Base-by-base conservation (phyloP, 2,113 vertebrate species). In the rabbit (Oryctolagus cuniculus) region DNA sequence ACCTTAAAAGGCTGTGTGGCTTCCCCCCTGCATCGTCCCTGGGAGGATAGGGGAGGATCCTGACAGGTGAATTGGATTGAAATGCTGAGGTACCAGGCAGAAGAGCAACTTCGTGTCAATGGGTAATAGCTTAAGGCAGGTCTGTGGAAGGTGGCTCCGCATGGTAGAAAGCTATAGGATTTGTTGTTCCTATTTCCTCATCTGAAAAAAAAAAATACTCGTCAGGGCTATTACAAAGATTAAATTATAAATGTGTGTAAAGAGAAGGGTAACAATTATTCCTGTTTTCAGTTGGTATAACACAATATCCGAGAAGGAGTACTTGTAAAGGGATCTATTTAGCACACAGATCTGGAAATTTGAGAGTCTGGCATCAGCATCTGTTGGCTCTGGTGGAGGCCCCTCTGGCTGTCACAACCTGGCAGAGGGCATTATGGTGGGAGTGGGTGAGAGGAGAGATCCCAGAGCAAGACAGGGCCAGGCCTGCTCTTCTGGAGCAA, bases 31-130 rank as follows among this genome's bases (percentile, higher is more conserved):
- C 36, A 75, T 63, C 44, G 10, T 64, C 49, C 85, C 92, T 53
- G 29, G 67, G 21, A 34, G 25, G 10, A 25, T 63, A 0, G 11
- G 9, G 22, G 49, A 61, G 58, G 85, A 53, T 3, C 25, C 31
- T 82, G 36, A 88, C 72, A 90, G n/a, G 31, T 38, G 87, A 96
- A 87, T 96, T 81, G 78, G 82, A 90, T 24, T 74, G 63, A 96
- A 67, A 38, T 86, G 25, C 61, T 81, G 63, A 16, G 72, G 69
- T 29, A 25, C 19, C 38, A n/a, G 58, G 79, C 9, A 44, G 53
- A 92, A 90, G 27, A 87, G 31, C 55, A 90, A 27, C 67, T 74
- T 36, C 51, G 19, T 51, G 49, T 75, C 29, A 58, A 0, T 53
- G 55, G 34, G 88, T 63, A 87, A 27, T 17, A 96, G 10, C 22